phyloP scores from a whole-genome alignment of 2,888 invertebrate species.

The Eledona agricola region DNA sequence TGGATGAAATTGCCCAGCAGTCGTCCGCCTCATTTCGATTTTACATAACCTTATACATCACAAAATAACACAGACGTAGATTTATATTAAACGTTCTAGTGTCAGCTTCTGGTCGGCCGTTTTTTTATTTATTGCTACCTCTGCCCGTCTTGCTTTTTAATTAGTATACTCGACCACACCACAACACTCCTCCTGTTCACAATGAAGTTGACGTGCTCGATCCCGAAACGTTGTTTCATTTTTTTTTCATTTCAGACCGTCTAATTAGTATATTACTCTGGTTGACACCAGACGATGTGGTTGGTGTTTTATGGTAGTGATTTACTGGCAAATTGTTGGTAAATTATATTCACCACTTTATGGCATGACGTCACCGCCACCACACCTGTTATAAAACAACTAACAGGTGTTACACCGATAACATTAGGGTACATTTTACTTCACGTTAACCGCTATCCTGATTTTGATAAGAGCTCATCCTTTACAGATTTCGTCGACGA shows the following conservation, averaged over 20 bases:
- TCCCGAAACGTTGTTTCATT: no score
- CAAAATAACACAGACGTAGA: slow-evolving; percentile 45
- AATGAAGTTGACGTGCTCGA: slow-evolving; percentile 35
- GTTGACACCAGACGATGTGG: no score
- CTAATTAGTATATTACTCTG: no score
- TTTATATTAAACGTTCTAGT: slow-evolving; percentile 32
- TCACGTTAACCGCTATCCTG: slow-evolving; percentile 17
- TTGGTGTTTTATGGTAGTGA: slow-evolving; percentile 36
- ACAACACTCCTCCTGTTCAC: no score
- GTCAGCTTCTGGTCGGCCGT: slow-evolving; percentile 34
- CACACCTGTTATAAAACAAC: slow-evolving; percentile 38
- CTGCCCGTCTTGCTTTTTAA: slow-evolving; percentile 36
- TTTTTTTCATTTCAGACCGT: no score
- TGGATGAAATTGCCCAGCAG: slow-evolving; percentile 57
- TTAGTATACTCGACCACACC: slow-evolving; percentile 21
- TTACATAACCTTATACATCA: slow-evolving; percentile 58
- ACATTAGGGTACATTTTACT: slow-evolving; percentile 27
- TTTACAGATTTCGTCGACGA: no score
- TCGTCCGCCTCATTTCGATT: slow-evolving; percentile 51
- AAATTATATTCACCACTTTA: slow-evolving; percentile 40
- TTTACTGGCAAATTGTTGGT: slow-evolving; percentile 38
- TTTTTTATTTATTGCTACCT: slow-evolving; percentile 40
- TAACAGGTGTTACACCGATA: slow-evolving; percentile 38
- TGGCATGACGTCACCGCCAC: slow-evolving; percentile 37
- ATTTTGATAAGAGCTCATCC: slow-evolving; percentile 12